phyloP scores from a whole-genome alignment of 2,113 vertebrate species.

The Eupsittula cactorum region DNA sequence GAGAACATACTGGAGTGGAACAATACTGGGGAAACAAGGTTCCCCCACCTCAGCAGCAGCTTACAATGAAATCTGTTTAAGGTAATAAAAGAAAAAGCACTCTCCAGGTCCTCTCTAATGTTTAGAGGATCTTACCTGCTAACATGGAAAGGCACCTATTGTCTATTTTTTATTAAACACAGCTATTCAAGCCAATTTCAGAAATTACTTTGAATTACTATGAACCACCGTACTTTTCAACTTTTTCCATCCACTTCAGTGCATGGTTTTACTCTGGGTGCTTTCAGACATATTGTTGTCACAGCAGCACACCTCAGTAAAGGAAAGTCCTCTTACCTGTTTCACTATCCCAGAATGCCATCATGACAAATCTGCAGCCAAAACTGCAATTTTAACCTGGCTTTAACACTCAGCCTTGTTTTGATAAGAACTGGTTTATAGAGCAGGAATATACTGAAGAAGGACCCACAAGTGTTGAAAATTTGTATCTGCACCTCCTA shows the following conservation, averaged over 20 bases:
- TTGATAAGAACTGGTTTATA: background rate
- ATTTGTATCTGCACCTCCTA: background rate
- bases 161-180: background rate
- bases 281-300: background rate
- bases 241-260: background rate
- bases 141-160: background rate
- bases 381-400: background rate
- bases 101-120: background rate
- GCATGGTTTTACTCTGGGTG: rapidly evolving
- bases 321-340: background rate
- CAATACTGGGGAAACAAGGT: background rate
- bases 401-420: background rate
- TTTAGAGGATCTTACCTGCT: background rate
- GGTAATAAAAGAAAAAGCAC: background rate
- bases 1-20: background rate
- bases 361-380: rapidly evolving
- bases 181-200: background rate
- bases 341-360: background rate
- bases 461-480: background rate
- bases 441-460: background rate
- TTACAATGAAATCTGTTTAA: background rate
- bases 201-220: background rate
- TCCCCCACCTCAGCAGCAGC: background rate
- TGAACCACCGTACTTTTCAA: background rate
- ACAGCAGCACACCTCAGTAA: rapidly evolving